Percentiles rank a stretch among this genome's conserved stretches.
phyloP scores from a whole-genome alignment of 2,797 vertebrate species.

The Lepidocolaptes lacrymiger region DNA sequence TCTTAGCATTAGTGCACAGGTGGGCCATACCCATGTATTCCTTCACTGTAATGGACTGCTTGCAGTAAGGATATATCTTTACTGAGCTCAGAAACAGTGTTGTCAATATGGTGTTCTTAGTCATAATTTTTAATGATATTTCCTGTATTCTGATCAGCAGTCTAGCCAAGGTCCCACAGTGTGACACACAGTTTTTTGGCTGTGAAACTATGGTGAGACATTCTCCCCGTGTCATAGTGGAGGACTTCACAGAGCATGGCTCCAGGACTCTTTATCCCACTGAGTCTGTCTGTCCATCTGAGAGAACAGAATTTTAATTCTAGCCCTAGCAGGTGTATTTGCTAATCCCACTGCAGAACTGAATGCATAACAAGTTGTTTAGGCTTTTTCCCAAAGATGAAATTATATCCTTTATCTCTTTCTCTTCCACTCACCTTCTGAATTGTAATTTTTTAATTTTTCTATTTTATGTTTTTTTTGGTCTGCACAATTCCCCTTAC shows the following conservation, averaged over 20 bases:
- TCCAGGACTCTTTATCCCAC: not conserved
- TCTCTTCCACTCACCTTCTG: not conserved
- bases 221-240: accelerated
- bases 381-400: not conserved
- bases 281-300: not conserved
- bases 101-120: not conserved
- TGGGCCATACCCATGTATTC: not conserved
- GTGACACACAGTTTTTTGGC: not conserved
- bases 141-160: not conserved
- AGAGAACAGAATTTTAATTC: not conserved
- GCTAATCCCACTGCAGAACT: not conserved
- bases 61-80: not conserved
- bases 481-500: not conserved
- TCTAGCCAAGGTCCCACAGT: not conserved
- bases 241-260: not conserved
- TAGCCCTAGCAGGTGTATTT: not conserved
- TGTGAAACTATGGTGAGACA: not conserved
- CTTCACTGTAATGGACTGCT: not conserved
- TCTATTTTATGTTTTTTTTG: not conserved
- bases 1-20: not conserved
- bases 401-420: not conserved
- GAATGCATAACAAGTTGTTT: not conserved
- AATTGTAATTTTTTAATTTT: not conserved
- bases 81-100: not conserved
- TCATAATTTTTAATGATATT: not conserved